phyloP scores from a whole-genome alignment of 2,113 vertebrate genomes.

The Okapia johnstoni region DNA sequence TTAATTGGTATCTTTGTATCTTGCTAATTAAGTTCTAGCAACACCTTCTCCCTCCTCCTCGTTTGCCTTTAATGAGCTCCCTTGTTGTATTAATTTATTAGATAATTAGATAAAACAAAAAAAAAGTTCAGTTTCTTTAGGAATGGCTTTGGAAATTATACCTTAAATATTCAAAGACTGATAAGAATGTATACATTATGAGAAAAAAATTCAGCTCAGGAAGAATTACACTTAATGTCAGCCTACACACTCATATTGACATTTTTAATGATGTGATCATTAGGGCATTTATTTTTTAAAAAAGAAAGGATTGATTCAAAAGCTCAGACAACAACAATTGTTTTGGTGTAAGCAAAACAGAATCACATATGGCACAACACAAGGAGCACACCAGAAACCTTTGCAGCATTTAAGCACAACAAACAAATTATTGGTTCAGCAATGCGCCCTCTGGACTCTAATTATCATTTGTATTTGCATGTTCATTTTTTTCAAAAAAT shows the following conservation, averaged over 20 bases:
- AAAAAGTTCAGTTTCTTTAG: constrained; percentile 65
- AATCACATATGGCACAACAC: constrained; percentile 52
- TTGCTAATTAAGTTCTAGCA: constrained; percentile 87
- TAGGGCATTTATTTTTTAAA: not conserved
- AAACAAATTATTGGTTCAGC: constrained; percentile 50
- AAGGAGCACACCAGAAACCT: constrained; percentile 30
- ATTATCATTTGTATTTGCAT: constrained; percentile 45
- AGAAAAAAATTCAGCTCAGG: constrained; percentile 23
- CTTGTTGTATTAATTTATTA: constrained; percentile 83
- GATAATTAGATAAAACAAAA: constrained; percentile 82
- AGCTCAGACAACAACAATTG: not conserved
- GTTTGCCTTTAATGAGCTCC: constrained; percentile 83
- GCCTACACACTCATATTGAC: not conserved
- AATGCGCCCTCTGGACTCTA: constrained; percentile 25
- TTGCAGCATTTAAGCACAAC: constrained; percentile 35
- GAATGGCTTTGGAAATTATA: constrained; percentile 51
- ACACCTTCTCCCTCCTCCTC: constrained; percentile 82
- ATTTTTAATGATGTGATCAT: constrained; percentile 14
- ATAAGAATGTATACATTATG: not conserved
- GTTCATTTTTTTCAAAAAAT: constrained; percentile 41
- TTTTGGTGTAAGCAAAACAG: constrained; percentile 34
- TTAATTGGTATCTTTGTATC: constrained; percentile 90
- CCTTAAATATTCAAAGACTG: constrained; percentile 55
- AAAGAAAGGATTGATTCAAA: not conserved
- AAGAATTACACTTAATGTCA: not conserved